Evolutionary conservation across 2,797 vertebrate species (phyloP), one percentile per base, ranked within the genome.

Genomic region (Parambassis ranga): DNA sequence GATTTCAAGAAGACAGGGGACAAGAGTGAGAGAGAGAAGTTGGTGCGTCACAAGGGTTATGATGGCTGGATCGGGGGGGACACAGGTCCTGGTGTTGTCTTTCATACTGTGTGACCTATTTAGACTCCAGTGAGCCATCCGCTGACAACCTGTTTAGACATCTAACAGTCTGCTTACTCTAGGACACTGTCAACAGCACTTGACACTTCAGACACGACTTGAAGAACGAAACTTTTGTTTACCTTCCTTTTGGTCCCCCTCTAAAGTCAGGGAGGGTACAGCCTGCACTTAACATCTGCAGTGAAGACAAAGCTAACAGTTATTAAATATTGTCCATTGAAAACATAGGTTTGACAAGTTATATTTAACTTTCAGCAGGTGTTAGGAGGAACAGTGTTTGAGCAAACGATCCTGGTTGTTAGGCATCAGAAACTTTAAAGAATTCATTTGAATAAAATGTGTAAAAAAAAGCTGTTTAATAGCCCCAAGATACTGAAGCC

Each of bases 101-200:
- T 87, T 90, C 78, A 76, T 75, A 77, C 55, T 52, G 11, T 57
- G 52, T 68, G 67, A 78, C 65, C 64, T 61, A 65, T 83, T 85
- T 84, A 62, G 86, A 85, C 58, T 70, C 51, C 75, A 66, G 53
- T 26, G 23, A 16, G 43, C 27, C 7, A 26, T 67, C 51, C 5
- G 6, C 83, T 83, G 65, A 77, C 65, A 13, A 23, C 52, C 42
- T 77, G 65, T 87, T 79, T 78, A 81, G 77, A 87, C 73, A 72
- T 81, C 76, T 62, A 81, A 59, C 77, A 66, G 32, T 60, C 74
- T 55, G 47, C 81, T 75, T 62, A 35, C 65, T 73, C 41, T 58
- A 35, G 71, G 78, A 60, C 6, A 30, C 70, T 61, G 70, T 84
- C 69, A 87, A 84, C 72, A 80, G 43, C 58, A 65, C 71, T 74